Conservation (phyloP, 2,113 vertebrate genomes). For the Phalacrocorax pelagicus region DNA sequence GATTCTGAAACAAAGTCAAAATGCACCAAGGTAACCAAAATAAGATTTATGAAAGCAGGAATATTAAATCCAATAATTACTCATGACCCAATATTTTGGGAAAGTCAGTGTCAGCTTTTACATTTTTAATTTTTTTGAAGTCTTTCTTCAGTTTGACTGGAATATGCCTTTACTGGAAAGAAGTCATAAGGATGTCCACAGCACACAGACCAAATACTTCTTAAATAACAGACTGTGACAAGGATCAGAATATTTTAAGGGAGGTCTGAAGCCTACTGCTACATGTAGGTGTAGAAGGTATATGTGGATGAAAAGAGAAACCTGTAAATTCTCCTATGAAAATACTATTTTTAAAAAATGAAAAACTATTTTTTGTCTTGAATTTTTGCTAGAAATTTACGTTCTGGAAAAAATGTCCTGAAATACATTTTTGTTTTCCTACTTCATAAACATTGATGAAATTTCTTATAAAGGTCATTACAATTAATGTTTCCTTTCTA, state of each 20-base stretch:
- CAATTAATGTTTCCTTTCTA: neutral
- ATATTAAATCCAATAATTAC: neutral
- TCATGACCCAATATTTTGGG: neutral
- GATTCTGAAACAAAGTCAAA: neutral
- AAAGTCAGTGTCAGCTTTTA: neutral
- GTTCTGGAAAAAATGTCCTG: neutral
- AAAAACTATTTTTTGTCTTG: neutral
- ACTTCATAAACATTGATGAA: neutral
- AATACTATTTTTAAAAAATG: neutral
- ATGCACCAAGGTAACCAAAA: neutral
- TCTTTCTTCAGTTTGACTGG: neutral
- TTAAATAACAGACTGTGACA: neutral
- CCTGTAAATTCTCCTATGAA: neutral
- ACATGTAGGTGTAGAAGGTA: neutral
- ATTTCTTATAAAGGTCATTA: neutral
- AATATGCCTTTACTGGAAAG: neutral
- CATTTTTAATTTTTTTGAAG: neutral
- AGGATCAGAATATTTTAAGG: neutral
- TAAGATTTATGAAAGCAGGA: neutral
- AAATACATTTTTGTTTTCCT: rapidly evolving
- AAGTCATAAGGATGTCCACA: neutral
- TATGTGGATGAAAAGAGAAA: neutral
- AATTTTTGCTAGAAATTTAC: neutral
- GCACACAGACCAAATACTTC: neutral
- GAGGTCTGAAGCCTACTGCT: neutral